Base-by-base conservation (phyloP, 2,797 vertebrate species). In the Typhlichthys eigenmanni region DNA sequence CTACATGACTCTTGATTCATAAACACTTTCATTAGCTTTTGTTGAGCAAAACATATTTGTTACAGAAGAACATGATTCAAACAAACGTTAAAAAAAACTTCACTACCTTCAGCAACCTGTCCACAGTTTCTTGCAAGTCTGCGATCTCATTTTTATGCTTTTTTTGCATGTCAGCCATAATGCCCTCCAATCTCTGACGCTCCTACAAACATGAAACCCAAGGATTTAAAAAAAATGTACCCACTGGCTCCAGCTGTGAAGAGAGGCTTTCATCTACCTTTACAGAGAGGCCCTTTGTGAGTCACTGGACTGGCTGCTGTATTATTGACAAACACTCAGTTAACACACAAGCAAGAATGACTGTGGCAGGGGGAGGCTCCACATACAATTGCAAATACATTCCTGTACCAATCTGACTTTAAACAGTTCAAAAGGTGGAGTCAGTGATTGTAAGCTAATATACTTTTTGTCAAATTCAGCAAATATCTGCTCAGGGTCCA, bases 21-120 rank as follows among this genome's bases (percentile, higher is more conserved):
- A 62, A 56, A 77, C 5, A 74, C 19, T 19, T 43, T 55, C 10
- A 66, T 2, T 1, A 59, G 9, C 46, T 13, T 32, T 68, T 62
- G 46, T 61, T 55, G 45, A 60, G 6, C 17, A 7, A 43, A 47
- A 51, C 6, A 52, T 6, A 11, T 64, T n/a, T 64, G 58, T 1
- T 50, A 19, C 38, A 6, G 7, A 14, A 13, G 14, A 50, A 5
- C 38, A 51, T 24, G 13, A 14, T 17, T 9, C 14, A 19, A 14
- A 52, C 50, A 12, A 10, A 47, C 46, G 4, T 13, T 1, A 7
- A 34, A 10, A 53, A 1, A 53, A 17, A 53, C 5, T 32, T n/a
- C 6, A 29, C 3, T 68, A 94, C 93, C 88, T 89, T 88, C 55
- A 86, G 62, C 52, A 92, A 83, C 60, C 78, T 75, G 17, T 91